Evolutionary conservation across 1,140 invertebrate species (phyloP).

Genomic region (Drosophila serrata): DNA sequence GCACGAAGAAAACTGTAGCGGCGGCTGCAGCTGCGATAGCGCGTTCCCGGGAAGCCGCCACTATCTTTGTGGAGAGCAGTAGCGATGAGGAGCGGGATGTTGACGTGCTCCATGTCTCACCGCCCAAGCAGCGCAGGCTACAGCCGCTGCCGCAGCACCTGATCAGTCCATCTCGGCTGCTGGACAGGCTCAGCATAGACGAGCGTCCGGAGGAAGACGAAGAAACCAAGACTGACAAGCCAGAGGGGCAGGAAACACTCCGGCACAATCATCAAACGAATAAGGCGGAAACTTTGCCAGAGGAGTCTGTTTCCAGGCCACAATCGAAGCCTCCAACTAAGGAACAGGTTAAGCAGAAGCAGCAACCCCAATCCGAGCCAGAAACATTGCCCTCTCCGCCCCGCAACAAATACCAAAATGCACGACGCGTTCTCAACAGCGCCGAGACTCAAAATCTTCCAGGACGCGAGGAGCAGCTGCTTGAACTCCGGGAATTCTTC

Average conservation of each 20-base stretch:
- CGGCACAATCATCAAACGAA: neutral
- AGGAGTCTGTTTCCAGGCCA: neutral
- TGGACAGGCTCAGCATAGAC: slow-evolving; percentile 82
- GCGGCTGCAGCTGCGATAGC: slow-evolving; percentile 9
- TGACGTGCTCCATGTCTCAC: slow-evolving; percentile 55
- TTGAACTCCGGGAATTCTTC: slow-evolving; percentile 90
- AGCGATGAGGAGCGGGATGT: slow-evolving; percentile 29
- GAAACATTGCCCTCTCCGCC: slow-evolving; percentile 30
- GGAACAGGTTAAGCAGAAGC: neutral
- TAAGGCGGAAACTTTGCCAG: neutral
- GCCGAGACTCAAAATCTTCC: slow-evolving; percentile 89
- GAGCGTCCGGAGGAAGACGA: slow-evolving; percentile 52
- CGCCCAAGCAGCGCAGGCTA: slow-evolving; percentile 69
- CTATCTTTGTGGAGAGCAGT: slow-evolving; percentile 3
- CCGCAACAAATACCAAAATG: slow-evolving; percentile 86
- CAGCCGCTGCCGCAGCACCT: slow-evolving; percentile 67
- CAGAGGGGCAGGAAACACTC: neutral
- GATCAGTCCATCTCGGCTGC: slow-evolving; percentile 74
- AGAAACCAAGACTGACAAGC: slow-evolving; percentile 55
- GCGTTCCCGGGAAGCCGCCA: slow-evolving; percentile 22
- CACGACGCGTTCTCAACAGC: slow-evolving; percentile 90
- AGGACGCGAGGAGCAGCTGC: slow-evolving; percentile 92
- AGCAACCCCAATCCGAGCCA: slow-evolving; percentile 1
- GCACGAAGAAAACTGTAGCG: slow-evolving; percentile 59
- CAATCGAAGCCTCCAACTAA: neutral